phyloP scores from a whole-genome alignment of 2,113 vertebrate genomes.

The Centropus unirufus region DNA sequence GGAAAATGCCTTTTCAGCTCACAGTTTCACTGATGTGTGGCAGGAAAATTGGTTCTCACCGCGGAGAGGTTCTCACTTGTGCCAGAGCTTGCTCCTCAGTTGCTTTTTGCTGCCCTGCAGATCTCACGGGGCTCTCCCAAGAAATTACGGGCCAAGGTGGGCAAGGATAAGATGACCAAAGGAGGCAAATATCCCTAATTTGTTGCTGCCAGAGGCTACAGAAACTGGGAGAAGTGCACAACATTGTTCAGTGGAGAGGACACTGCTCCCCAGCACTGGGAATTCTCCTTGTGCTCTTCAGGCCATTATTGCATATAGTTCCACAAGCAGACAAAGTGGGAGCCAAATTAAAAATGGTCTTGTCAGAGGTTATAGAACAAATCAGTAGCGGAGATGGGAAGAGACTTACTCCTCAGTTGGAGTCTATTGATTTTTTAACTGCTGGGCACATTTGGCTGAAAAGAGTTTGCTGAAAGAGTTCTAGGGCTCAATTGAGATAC shows the following conservation, averaged over 20 bases:
- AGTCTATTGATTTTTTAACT: slow-evolving; percentile 51
- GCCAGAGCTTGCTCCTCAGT: background rate
- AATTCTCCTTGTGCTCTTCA: background rate
- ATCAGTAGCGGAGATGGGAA: background rate
- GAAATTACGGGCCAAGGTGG: background rate
- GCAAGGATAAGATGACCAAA: background rate
- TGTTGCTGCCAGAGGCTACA: background rate
- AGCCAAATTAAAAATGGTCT: background rate
- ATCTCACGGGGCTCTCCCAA: accelerated
- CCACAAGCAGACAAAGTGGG: background rate
- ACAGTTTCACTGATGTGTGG: background rate
- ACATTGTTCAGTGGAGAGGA: background rate
- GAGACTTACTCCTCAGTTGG: background rate
- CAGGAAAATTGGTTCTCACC: background rate
- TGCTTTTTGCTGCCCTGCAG: background rate
- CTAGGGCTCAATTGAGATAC: background rate
- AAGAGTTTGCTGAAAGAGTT: background rate
- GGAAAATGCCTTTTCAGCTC: background rate
- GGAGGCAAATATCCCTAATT: background rate
- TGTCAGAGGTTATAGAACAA: slow-evolving; percentile 24
- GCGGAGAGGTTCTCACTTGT: background rate
- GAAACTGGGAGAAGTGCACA: background rate
- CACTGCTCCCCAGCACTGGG: background rate
- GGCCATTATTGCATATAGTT: background rate
- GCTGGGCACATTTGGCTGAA: background rate